These are phyloP conservation scores for Tipula lateralis DNA, from an alignment of 2,888 invertebrate species.

Conservation along the genomic window DNA sequence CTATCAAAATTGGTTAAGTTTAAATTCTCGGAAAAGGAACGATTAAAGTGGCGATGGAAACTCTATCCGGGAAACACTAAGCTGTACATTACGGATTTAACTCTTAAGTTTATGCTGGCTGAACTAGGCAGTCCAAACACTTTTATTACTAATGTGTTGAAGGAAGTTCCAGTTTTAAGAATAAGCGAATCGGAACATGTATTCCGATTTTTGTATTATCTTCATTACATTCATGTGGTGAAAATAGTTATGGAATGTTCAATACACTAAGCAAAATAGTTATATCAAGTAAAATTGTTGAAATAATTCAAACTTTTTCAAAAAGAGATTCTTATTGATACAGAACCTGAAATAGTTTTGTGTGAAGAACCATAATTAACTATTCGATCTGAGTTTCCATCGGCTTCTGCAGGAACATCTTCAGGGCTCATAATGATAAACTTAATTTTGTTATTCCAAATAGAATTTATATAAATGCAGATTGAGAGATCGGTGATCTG, in stretches of 20 bases:
- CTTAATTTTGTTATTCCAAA: neutral
- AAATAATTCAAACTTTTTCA: neutral
- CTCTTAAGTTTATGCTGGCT: neutral
- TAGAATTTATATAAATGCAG: neutral
- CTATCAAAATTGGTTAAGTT: too few relatives aligned
- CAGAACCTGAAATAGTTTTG: neutral
- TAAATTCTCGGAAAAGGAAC: neutral
- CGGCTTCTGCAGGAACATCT: neutral
- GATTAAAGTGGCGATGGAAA: neutral
- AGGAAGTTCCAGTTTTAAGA: neutral
- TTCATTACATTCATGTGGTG: neutral
- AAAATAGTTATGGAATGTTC: neutral
- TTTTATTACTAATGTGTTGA: slow-evolving; percentile 27
- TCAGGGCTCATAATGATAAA: neutral
- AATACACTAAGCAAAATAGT: neutral
- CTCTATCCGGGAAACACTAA: neutral
- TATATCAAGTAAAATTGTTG: neutral
- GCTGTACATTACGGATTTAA: neutral
- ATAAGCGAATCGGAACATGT: neutral
- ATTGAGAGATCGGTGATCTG: neutral
- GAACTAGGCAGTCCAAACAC: slow-evolving; percentile 28
- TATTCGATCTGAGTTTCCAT: neutral
- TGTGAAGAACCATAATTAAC: neutral
- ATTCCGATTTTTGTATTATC: slow-evolving; percentile 3
- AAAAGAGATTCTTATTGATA: neutral